Conservation (phyloP, 2,888 invertebrate species). For the Plebejus anna region DNA sequence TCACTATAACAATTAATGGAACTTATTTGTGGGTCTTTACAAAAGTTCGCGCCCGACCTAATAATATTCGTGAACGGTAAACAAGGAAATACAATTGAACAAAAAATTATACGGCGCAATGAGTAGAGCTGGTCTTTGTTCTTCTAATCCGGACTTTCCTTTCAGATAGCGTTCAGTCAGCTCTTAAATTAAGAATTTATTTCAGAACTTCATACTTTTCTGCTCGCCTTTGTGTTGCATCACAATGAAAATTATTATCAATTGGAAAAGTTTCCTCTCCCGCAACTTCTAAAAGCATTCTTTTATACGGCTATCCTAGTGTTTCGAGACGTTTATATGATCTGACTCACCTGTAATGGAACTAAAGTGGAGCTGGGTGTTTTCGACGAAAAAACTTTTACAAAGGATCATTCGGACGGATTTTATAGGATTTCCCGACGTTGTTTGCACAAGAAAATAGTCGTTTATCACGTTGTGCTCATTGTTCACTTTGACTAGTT, state of each 20-base stretch:
- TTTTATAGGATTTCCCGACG: constrained; percentile 21
- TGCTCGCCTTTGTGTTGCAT: constrained; percentile 71
- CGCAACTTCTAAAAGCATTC: constrained; percentile 63
- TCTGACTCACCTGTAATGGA: constrained; percentile 30
- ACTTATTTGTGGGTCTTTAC: not conserved
- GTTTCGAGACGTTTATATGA: constrained; percentile 30
- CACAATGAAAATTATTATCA: constrained; percentile 76
- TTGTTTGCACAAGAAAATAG: constrained; percentile 10
- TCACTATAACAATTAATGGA: not conserved
- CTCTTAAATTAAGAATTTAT: constrained; percentile 77
- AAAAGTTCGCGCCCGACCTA: constrained; percentile 6
- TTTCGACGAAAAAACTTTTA: constrained; percentile 18
- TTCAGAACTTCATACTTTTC: constrained; percentile 74
- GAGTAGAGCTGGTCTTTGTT: constrained; percentile 63
- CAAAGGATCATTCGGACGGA: constrained; percentile 2
- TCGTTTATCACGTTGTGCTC: constrained; percentile 6
- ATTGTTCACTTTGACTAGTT: constrained; percentile 11
- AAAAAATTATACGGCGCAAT: constrained; percentile 53
- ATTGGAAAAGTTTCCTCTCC: constrained; percentile 72
- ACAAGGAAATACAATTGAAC: constrained; percentile 60
- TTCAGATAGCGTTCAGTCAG: constrained; percentile 72
- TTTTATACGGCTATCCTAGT: constrained; percentile 44
- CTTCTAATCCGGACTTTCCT: constrained; percentile 71
- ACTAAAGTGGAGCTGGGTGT: constrained; percentile 17
- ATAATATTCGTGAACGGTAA: constrained; percentile 38